These are phyloP conservation scores for Orthosia gothica DNA, from an alignment of 2,888 invertebrate species.

Conservation along the genomic window DNA sequence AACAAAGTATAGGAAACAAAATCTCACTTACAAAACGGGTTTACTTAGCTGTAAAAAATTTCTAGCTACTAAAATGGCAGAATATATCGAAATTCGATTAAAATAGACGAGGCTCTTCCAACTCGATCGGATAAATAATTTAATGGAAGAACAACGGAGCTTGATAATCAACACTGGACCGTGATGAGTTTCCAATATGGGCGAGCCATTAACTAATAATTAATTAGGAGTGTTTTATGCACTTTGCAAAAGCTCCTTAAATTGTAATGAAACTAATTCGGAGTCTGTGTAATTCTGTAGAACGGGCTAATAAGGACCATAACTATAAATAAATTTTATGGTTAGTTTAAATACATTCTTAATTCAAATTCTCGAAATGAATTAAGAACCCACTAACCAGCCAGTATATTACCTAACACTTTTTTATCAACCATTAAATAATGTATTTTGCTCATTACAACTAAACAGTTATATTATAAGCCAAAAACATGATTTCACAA, in stretches of 20 bases:
- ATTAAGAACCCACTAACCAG: no score
- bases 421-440: no score
- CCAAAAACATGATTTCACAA: no score
- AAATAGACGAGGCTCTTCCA: slow-evolving; percentile 16
- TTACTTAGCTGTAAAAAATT: neutral
- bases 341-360: no score
- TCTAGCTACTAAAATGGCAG: slow-evolving; percentile 9
- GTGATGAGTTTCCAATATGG: slow-evolving; percentile 42
- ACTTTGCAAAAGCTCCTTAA: neutral
- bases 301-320: no score
- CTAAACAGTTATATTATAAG: no score
- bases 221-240: neutral
- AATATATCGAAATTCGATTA: slow-evolving; percentile 32
- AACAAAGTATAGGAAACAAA: no score
- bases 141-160: slow-evolving; percentile 30
- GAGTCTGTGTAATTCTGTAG: no score
- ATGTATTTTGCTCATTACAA: no score
- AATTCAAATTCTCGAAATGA: no score
- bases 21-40: neutral
- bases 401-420: no score
- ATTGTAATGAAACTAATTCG: neutral
- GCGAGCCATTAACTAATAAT: slow-evolving; percentile 10
- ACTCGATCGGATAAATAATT: slow-evolving; percentile 33
- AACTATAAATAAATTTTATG: no score
- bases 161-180: slow-evolving; percentile 24